Conservation (phyloP, 2,113 vertebrate genomes). For the human region GRCh38 chr3:86471001-86471500, state of each 20-base stretch:
- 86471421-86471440: background rate
- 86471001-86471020: background rate
- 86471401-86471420: background rate
- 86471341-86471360: background rate
- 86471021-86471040: background rate
- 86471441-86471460: background rate
- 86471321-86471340: background rate
- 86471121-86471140: background rate
- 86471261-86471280: background rate
- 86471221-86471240: background rate
- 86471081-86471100: background rate
- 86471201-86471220: background rate
- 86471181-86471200: background rate
- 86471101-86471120: background rate
- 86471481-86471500: background rate
- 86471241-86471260: background rate
- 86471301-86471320: background rate
- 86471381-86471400: background rate
- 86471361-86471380: background rate
- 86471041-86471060: background rate
- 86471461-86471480: background rate
- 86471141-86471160: background rate
- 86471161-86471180: background rate
- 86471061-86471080: background rate
- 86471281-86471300: background rate